Evolutionary conservation across 1,140 invertebrate genomes (phyloP).

Genomic region (Drosophila nebulosa): DNA sequence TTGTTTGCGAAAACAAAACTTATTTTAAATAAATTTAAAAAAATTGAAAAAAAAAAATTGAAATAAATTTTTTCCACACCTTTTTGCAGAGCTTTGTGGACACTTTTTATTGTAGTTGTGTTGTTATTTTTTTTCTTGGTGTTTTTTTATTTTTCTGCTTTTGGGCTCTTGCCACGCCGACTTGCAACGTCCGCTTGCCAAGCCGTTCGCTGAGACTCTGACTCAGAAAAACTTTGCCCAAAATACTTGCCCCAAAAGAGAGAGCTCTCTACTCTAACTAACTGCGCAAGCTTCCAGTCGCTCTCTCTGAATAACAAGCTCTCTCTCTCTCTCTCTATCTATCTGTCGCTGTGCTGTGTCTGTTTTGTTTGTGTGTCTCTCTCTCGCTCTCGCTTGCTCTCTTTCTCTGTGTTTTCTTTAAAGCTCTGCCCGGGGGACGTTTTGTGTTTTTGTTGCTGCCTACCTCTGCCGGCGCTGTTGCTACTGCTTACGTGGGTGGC

Average conservation of each 20-base stretch:
- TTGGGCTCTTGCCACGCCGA: conserved; percentile 14
- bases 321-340: conserved; percentile 1
- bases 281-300: conserved; percentile 23
- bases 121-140: background rate
- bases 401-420: conserved; percentile 20
- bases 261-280: conserved; percentile 16
- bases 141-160: background rate
- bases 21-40: background rate
- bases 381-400: background rate
- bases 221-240: conserved; percentile 22
- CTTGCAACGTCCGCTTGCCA: conserved; percentile 56
- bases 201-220: conserved; percentile 71
- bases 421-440: conserved; percentile 70
- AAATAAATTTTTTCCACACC: conserved; percentile 17
- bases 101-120: conserved; percentile 17
- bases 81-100: conserved; percentile 41
- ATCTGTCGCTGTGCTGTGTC: background rate
- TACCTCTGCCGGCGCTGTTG: conserved; percentile 28
- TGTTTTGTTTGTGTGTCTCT: too few species aligned
- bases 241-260: conserved; percentile 27
- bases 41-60: background rate
- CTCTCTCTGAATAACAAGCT: background rate
- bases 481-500: conserved; percentile 66
- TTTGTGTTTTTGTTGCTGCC: conserved; percentile 59
- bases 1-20: conserved; percentile 41